Conservation (phyloP, 2,797 vertebrate genomes). For the Decapterus maruadsi region DNA sequence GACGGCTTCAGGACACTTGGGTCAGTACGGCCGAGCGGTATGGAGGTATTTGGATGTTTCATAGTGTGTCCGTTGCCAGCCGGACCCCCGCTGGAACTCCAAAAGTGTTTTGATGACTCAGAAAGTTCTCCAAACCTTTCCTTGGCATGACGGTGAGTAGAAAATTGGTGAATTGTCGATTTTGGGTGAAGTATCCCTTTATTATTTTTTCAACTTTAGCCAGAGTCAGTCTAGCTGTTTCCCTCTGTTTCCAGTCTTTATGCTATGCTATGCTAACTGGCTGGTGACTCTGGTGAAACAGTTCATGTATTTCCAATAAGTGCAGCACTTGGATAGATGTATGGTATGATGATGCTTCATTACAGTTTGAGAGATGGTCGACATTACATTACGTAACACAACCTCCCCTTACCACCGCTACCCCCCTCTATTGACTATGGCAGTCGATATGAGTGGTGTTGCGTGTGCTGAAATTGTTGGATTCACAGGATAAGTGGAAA, state of each 20-base stretch:
- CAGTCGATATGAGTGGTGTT: not conserved
- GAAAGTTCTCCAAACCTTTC: no score
- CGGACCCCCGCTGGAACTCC: no score
- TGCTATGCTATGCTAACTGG: not conserved
- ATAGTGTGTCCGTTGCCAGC: no score
- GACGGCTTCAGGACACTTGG: no score
- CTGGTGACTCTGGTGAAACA: not conserved
- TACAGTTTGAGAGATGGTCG: not conserved
- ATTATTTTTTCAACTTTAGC: not conserved
- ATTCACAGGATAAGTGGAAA: conserved; percentile 15
- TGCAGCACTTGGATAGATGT: not conserved
- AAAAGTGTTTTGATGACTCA: no score
- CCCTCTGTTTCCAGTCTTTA: not conserved
- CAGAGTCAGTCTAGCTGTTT: not conserved
- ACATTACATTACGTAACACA: not conserved
- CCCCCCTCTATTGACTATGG: not conserved
- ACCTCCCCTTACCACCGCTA: not conserved
- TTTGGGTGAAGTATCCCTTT: no score
- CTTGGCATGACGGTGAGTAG: no score
- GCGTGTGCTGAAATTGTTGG: not conserved
- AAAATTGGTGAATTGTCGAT: no score
- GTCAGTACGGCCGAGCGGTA: no score
- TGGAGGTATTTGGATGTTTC: no score
- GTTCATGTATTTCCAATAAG: no score
- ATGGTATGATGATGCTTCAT: not conserved